These are phyloP conservation scores for Temnothorax rugatulus DNA, from an alignment of 2,888 invertebrate species.

Conservation along the genomic window DNA sequence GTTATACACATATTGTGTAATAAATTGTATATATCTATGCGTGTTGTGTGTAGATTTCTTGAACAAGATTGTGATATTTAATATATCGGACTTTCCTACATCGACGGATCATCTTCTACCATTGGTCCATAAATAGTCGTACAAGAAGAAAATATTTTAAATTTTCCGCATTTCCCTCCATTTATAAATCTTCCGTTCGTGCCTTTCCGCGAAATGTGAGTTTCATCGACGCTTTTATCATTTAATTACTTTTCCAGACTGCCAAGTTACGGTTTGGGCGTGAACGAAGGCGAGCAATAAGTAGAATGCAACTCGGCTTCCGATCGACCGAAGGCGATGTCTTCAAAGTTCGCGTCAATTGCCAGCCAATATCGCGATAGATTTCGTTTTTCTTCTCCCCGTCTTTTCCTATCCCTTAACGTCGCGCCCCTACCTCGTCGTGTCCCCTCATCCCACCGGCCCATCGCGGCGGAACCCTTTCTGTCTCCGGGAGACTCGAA, in stretches of 20 bases:
- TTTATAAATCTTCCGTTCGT: neutral
- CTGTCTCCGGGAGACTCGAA: slow-evolving; percentile 67
- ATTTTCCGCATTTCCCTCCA: neutral
- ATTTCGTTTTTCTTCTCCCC: slow-evolving; percentile 56
- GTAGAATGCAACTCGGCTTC: slow-evolving; percentile 62
- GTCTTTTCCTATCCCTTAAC: slow-evolving; percentile 60
- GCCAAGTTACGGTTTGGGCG: slow-evolving; percentile 32
- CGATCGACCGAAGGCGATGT: slow-evolving; percentile 64
- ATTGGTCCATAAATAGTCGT: neutral
- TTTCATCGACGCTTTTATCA: slow-evolving; percentile 36
- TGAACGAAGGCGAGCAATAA: slow-evolving; percentile 67
- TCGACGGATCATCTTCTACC: neutral
- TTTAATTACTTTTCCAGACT: slow-evolving; percentile 45
- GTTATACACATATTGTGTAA: neutral
- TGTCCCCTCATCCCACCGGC: neutral
- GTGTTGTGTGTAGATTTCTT: neutral
- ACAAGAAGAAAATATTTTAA: neutral
- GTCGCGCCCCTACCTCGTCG: slow-evolving; percentile 25
- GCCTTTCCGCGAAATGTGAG: neutral
- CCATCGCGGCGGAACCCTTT: slow-evolving; percentile 49
- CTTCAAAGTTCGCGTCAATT: slow-evolving; percentile 73
- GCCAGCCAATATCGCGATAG: slow-evolving; percentile 70
- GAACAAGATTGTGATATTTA: slow-evolving; percentile 5
- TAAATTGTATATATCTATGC: neutral
- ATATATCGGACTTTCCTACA: neutral